Percentiles rank a stretch among this genome's conserved stretches.
Conservation (phyloP, 2,888 invertebrate genomes). For the Alsophila aescularia region DNA sequence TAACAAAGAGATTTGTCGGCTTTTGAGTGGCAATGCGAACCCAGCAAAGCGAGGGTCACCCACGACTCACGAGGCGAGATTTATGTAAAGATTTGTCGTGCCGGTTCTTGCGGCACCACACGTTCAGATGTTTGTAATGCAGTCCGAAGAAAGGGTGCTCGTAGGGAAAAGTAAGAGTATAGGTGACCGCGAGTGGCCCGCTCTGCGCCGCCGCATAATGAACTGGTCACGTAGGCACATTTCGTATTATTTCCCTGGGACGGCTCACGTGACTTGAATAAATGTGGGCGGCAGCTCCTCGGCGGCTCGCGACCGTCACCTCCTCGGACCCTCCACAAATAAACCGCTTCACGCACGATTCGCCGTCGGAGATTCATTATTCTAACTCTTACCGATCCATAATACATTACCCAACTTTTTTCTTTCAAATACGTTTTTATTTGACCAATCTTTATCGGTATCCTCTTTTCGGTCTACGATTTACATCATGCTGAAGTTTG, state of each 20-base stretch:
- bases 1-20: slow-evolving; percentile 23
- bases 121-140: slow-evolving; percentile 65
- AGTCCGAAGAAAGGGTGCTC: slow-evolving; percentile 46
- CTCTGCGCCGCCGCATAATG: slow-evolving; percentile 78
- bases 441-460: slow-evolving; percentile 44
- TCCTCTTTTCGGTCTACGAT: slow-evolving; percentile 36
- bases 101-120: slow-evolving; percentile 53
- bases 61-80: slow-evolving; percentile 38
- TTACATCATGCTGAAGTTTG: slow-evolving; percentile 23
- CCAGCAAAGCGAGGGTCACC: slow-evolving; percentile 18
- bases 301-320: slow-evolving; percentile 57
- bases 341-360: slow-evolving; percentile 84
- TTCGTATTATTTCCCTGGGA: slow-evolving; percentile 85
- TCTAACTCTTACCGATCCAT: slow-evolving; percentile 76
- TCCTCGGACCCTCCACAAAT: slow-evolving; percentile 80
- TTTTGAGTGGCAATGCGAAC: slow-evolving; percentile 19
- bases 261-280: slow-evolving; percentile 82
- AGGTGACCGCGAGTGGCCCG: slow-evolving; percentile 64
- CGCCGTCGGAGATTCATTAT: slow-evolving; percentile 81
- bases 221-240: slow-evolving; percentile 84
- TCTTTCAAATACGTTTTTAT: slow-evolving; percentile 51
- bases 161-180: slow-evolving; percentile 30
- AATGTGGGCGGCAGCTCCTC: slow-evolving; percentile 59
- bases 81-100: slow-evolving; percentile 56
- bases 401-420: slow-evolving; percentile 60